These are phyloP conservation scores for Periophthalmus magnuspinnatus DNA, from an alignment of 2,797 vertebrate genomes.

Conservation along the genomic window DNA sequence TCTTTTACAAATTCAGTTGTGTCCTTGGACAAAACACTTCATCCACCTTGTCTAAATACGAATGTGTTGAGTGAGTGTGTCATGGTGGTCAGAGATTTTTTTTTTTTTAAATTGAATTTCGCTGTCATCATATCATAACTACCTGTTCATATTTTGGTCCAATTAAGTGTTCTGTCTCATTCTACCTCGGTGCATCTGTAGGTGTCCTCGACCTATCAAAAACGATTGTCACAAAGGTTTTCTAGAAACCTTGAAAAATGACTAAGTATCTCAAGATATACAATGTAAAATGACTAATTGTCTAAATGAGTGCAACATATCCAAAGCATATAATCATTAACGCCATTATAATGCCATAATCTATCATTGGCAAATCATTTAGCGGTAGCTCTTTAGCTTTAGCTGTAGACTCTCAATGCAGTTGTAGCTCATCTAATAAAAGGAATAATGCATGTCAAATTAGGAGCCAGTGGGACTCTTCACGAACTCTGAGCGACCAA, in stretches of 20 bases:
- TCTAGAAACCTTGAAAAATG: not conserved
- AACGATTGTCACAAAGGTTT: too few species aligned
- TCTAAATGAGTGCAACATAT: not conserved
- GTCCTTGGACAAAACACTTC: too few species aligned
- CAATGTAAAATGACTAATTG: not conserved
- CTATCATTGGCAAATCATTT: not conserved
- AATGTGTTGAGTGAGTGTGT: too few species aligned
- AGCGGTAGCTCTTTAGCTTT: slow-evolving; percentile 3
- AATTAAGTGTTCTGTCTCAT: too few species aligned
- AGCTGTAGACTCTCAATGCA: slow-evolving; percentile 7
- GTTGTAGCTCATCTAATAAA: slow-evolving; percentile 25
- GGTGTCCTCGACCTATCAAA: too few species aligned
- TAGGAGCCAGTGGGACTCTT: slow-evolving; percentile 17
- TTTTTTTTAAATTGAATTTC: too few species aligned
- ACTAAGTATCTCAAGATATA: not conserved
- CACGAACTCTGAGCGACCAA: slow-evolving; percentile 17
- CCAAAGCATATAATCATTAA: not conserved
- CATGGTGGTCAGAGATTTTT: too few species aligned
- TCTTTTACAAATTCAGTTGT: too few species aligned
- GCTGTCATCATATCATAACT: too few species aligned
- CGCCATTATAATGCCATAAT: not conserved
- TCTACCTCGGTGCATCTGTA: too few species aligned
- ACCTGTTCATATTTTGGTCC: too few species aligned
- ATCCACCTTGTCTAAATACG: too few species aligned
- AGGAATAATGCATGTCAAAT: slow-evolving; percentile 10